Evolutionary conservation across 2,797 vertebrate genomes (phyloP), one percentile per base, ranked within the genome.

Genomic region (Danio jaintianensis): DNA sequence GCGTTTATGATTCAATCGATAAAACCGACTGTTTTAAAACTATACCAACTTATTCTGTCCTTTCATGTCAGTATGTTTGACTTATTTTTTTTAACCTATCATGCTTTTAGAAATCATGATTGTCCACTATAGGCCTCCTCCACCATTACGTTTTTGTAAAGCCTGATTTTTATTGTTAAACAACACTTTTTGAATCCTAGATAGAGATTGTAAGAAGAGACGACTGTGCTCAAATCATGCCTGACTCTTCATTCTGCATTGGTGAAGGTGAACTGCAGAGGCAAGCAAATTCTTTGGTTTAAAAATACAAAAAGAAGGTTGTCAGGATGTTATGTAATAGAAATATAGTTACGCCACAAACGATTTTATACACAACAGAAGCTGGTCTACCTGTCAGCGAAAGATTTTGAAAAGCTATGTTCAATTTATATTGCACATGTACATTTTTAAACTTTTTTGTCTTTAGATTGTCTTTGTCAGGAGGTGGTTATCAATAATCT

Each of bases 361-460:
- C 40, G 18, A 70, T 70, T 70, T 79, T 70, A 50, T 58, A 69
- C 47, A 45, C 29, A 85, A 82, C 18, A 83, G 40, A 85, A 68
- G 76, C 66, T 47, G 45, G 67, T 70, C 58, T 70, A 78, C 53
- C 69, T 43, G 42, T 75, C 20, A 70, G 45, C 12, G 3, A 81
- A 71, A 75, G 16, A 48, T 80, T 80, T 80, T 78, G 59, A 82
- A 81, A 83, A 80, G 82, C 82, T 84, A 81, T 72, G 78, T 83
- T 85, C 64, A 83, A 79, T 84, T 87, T 84, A 74, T 83, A 87
- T 87, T 87, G 84, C 86, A 87, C 84, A 87, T 87, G 82, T 85
- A 87, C 52, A 87, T 85, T 87, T 79, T 80, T 78, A 12, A 53
- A 56, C 72, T 38, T 38, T 29, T 72, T 29, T 84, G 68, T 85